Conservation (phyloP, 2,888 invertebrate genomes). For the Macrosiphum euphorbiae region DNA sequence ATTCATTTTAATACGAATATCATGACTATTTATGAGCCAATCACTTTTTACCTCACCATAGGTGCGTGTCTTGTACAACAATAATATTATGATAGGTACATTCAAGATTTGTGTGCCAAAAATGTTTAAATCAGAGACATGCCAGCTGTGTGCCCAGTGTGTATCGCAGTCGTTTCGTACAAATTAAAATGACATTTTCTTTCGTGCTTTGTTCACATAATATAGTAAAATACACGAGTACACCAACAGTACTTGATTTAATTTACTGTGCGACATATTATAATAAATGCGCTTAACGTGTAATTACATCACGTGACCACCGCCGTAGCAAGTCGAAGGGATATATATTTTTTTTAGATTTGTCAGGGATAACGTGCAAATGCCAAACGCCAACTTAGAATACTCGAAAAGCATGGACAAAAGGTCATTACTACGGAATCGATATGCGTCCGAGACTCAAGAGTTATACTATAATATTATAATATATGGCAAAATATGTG, state of each 20-base stretch:
- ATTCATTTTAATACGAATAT: neutral
- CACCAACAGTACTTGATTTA: neutral
- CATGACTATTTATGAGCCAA: neutral
- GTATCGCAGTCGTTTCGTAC: neutral
- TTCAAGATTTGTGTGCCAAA: neutral
- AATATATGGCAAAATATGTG: neutral
- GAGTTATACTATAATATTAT: neutral
- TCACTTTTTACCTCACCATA: neutral
- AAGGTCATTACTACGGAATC: neutral
- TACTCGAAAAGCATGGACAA: neutral
- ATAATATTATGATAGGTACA: neutral
- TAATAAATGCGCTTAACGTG: neutral
- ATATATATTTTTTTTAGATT: neutral
- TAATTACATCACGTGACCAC: slow-evolving; percentile 11
- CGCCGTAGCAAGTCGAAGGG: neutral
- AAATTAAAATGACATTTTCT: neutral
- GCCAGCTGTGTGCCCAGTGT: neutral
- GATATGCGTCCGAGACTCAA: neutral
- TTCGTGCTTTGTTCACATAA: slow-evolving; percentile 9
- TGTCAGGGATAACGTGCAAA: neutral
- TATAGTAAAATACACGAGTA: neutral
- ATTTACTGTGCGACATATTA: neutral
- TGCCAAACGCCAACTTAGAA: neutral
- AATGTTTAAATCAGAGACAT: neutral
- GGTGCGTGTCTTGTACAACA: neutral